phyloP scores from a whole-genome alignment of 1,140 invertebrate genomes.

The Zelostemma sp. region DNA sequence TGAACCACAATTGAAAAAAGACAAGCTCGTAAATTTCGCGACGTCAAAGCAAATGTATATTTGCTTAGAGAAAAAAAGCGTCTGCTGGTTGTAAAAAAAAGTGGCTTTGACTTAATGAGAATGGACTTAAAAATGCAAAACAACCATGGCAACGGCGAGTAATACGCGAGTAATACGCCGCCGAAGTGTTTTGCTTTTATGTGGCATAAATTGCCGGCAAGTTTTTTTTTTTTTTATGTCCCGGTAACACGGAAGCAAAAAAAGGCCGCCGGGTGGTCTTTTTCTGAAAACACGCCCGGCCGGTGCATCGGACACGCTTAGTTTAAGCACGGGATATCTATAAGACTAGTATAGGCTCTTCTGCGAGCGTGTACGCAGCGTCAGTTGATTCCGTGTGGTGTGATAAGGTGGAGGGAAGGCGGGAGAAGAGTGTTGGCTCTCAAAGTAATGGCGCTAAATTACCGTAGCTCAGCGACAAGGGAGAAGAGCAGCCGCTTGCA shows the following conservation, averaged over 20 bases:
- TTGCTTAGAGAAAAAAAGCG: not conserved
- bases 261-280: conserved; percentile 35
- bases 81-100: not conserved
- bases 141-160: conserved; percentile 29
- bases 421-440: conserved; percentile 13
- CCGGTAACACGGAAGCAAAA: conserved; percentile 34
- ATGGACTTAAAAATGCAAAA: conserved; percentile 37
- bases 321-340: conserved; percentile 31
- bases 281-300: conserved; percentile 15
- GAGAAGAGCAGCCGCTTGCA: conserved; percentile 9
- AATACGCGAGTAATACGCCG: conserved; percentile 39
- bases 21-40: too few relatives aligned
- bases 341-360: conserved; percentile 27
- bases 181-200: conserved; percentile 25
- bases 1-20: too few relatives aligned
- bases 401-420: not conserved
- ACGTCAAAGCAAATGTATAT: too few relatives aligned
- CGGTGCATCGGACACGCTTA: conserved; percentile 17
- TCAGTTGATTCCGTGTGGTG: conserved; percentile 11
- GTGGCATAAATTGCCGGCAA: conserved; percentile 32
- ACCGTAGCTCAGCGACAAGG: conserved; percentile 41
- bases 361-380: conserved; percentile 18
- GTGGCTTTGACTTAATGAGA: conserved; percentile 23
- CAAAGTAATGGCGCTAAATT: conserved; percentile 48
- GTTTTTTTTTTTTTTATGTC: not conserved